A percentile compares a stretch with the other conserved stretches of the same genome.
These are phyloP conservation scores for Nipponacmea schrenckii DNA, from an alignment of 2,888 invertebrate genomes.

Conservation along the genomic window DNA sequence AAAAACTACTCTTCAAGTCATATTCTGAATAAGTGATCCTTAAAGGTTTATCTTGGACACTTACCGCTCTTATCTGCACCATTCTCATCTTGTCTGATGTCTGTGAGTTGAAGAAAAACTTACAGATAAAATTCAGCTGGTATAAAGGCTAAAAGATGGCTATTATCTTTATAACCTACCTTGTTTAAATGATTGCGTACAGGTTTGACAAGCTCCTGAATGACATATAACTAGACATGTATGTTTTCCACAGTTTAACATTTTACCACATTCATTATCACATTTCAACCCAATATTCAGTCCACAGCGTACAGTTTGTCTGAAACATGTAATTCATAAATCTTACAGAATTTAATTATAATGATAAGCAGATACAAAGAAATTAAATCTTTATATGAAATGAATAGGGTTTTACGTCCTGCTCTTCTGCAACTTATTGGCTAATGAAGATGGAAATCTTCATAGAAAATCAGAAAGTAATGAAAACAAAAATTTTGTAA, in stretches of 20 bases:
- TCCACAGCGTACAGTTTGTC: slow-evolving; percentile 56
- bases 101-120: no score
- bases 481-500: no score
- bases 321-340: slow-evolving; percentile 24
- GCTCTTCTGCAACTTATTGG: no score
- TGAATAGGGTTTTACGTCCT: no score
- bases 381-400: no score
- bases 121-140: no score
- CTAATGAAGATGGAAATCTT: no score
- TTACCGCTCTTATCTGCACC: not conserved
- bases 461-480: no score
- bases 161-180: slow-evolving; percentile 37
- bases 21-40: no score
- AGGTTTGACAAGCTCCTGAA: slow-evolving; percentile 80
- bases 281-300: slow-evolving; percentile 75
- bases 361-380: slow-evolving; percentile 9
- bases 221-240: slow-evolving; percentile 82
- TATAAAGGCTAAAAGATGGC: no score
- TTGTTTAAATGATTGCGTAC: slow-evolving; percentile 68
- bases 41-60: no score
- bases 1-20: no score
- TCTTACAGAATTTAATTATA: not conserved
- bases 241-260: slow-evolving; percentile 83
- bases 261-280: slow-evolving; percentile 78
- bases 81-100: not conserved